Conservation (phyloP, 2,113 vertebrate genomes). For the Scophthalmus maximus region DNA sequence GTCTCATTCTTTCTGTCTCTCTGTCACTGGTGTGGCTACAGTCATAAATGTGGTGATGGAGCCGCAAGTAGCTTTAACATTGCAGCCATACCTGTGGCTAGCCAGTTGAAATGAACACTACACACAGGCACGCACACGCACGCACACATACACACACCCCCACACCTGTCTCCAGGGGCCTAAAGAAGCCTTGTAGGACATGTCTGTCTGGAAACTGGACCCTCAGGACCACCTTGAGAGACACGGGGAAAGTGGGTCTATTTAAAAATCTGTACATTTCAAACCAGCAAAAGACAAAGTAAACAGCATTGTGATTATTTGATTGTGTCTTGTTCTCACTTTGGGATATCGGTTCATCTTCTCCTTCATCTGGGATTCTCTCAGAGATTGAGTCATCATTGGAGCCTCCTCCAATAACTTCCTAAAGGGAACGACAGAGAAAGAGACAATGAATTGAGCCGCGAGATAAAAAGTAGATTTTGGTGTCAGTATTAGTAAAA, state of each 20-base stretch:
- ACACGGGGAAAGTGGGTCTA: background rate
- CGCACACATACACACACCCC: conserved; percentile 21
- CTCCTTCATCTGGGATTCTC: conserved; percentile 88
- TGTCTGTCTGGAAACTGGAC: conserved; percentile 93
- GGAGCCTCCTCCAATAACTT: conserved; percentile 91
- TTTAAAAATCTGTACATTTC: background rate
- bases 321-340: conserved; percentile 73
- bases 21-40: conserved; percentile 65
- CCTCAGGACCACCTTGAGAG: conserved; percentile 89
- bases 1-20: conserved; percentile 64
- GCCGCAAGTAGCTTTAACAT: conserved; percentile 66
- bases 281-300: background rate
- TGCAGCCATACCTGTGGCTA: conserved; percentile 77
- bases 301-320: background rate
- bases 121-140: background rate
- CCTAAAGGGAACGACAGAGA: conserved; percentile 73
- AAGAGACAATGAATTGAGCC: background rate
- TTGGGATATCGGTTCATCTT: conserved; percentile 93
- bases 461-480: conserved; percentile 13
- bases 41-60: conserved; percentile 64
- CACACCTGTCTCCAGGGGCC: conserved; percentile 90
- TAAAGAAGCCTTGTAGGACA: conserved; percentile 93
- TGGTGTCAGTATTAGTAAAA: conserved; percentile 1
- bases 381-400: conserved; percentile 88
- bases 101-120: conserved; percentile 63